Evolutionary conservation across 2,797 vertebrate species (phyloP).

Genomic region (Micromesistius poutassou): DNA sequence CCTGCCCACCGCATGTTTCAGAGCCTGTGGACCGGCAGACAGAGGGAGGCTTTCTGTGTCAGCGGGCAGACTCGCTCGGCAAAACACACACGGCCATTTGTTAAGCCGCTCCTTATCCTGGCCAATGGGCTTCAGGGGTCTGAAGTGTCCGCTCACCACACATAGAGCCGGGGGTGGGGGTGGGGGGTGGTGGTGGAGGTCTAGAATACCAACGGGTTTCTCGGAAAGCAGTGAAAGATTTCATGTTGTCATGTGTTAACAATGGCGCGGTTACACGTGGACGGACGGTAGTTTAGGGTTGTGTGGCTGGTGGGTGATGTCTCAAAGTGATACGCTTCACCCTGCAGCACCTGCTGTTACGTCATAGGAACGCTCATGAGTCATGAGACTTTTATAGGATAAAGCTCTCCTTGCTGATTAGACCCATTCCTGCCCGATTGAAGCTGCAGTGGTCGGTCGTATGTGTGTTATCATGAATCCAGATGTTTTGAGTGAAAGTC

Average conservation of each 20-base stretch:
- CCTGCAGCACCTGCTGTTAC: not conserved
- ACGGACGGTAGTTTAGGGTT: not conserved
- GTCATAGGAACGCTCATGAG: not conserved
- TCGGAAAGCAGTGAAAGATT: not conserved
- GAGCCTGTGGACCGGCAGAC: constrained; percentile 37
- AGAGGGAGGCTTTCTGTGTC: constrained; percentile 58
- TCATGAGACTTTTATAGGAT: not conserved
- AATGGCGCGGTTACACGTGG: not conserved
- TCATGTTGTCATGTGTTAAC: not conserved
- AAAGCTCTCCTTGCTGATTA: not conserved
- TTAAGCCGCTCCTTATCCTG: constrained; percentile 22
- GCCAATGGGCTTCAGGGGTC: constrained; percentile 33
- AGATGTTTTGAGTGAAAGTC: not conserved
- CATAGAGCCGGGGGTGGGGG: constrained; percentile 6
- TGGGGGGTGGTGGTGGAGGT: constrained; percentile 13
- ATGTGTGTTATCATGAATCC: not conserved
- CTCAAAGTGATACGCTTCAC: not conserved
- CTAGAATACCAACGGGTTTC: constrained; percentile 21
- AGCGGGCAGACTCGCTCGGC: constrained; percentile 47
- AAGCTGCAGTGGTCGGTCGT: not conserved
- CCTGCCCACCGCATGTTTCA: constrained; percentile 58
- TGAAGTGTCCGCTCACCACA: constrained; percentile 32
- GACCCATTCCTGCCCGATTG: not conserved
- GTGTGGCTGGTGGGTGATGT: not conserved
- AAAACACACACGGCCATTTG: constrained; percentile 44